Base-by-base conservation (phyloP, 2,888 invertebrate genomes). In the Ellobium chinense region DNA sequence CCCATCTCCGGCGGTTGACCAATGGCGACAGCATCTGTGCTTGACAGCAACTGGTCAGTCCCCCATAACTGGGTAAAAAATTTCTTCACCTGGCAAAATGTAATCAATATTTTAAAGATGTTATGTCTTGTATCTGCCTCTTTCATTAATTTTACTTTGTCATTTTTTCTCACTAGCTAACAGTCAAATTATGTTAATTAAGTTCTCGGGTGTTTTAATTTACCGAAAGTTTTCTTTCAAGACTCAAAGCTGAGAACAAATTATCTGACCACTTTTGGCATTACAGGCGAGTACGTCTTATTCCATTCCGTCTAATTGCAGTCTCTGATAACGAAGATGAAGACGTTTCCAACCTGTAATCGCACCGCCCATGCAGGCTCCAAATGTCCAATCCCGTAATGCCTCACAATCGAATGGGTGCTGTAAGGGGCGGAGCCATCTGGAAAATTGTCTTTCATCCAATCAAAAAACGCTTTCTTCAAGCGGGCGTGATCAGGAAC, bases 21-120 rank as follows among this genome's bases (percentile, higher is more conserved):
- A 12, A 88, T 80, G 12, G 88, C 85, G 18, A 88, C 79, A 9
- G 85, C 86, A 65, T 88, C 88, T 12, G 81, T 63, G 63, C 88
- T 88, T 12, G 84, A 82, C 21, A 85, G 72, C 21, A 88, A 78
- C 46, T 86, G 87, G 12, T 84, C 82, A 18, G 88, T 88, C 12
- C 82, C 82, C 87, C 86, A 88, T 14, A 88, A 18, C 21, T 66
- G 29, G 0, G 66, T 81, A 81, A 88, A 88, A 1, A 85, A 73
- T 7, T 80, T 72, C 62, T 83, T 86, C 1, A 80, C 69, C 54
- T 80, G 78, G n/a, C n/a, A n/a, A n/a, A n/a, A n/a, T n/a, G n/a
- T n/a, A n/a, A n/a, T n/a, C n/a, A n/a, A n/a, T n/a, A n/a, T n/a
- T n/a, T n/a, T n/a, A n/a, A n/a, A n/a, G n/a, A n/a, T n/a, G n/a